Evolutionary conservation across 2,888 invertebrate genomes (phyloP).

Genomic region (Chaetoderma sp.): DNA sequence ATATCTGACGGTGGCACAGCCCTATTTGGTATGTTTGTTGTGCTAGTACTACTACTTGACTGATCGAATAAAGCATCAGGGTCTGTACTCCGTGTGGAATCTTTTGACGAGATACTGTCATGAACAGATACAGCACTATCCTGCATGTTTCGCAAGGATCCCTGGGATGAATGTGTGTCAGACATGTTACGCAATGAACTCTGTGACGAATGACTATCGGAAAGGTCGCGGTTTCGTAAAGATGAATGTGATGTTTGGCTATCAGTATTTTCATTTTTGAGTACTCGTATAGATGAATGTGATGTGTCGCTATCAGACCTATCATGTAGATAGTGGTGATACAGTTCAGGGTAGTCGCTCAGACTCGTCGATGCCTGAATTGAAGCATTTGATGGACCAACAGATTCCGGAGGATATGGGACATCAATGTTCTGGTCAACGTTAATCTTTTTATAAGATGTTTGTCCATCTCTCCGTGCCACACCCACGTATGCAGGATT

Average conservation of each 20-base stretch:
- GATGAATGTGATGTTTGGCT: constrained; percentile 51
- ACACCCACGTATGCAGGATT: constrained; percentile 67
- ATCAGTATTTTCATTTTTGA: constrained; percentile 46
- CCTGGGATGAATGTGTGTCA: constrained; percentile 63
- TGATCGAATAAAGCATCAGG: not conserved
- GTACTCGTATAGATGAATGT: constrained; percentile 59
- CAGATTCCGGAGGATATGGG: constrained; percentile 37
- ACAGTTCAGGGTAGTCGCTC: constrained; percentile 31
- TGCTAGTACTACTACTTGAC: not conserved
- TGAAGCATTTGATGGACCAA: constrained; percentile 38
- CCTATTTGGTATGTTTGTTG: no score
- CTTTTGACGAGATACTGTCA: constrained; percentile 51
- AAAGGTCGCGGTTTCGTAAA: constrained; percentile 51
- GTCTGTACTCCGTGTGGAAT: constrained; percentile 37
- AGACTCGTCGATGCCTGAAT: constrained; percentile 54
- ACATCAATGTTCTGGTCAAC: constrained; percentile 43
- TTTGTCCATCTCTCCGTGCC: constrained; percentile 45
- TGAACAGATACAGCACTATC: constrained; percentile 54
- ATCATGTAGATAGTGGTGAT: constrained; percentile 50
- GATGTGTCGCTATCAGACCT: constrained; percentile 66
- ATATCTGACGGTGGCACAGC: not conserved
- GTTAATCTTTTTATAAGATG: constrained; percentile 55
- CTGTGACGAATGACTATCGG: constrained; percentile 72
- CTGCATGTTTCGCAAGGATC: constrained; percentile 59
- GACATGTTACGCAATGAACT: constrained; percentile 72